Evolutionary conservation across 1,140 invertebrate genomes (phyloP).

Genomic region (Oscheius sp.): DNA sequence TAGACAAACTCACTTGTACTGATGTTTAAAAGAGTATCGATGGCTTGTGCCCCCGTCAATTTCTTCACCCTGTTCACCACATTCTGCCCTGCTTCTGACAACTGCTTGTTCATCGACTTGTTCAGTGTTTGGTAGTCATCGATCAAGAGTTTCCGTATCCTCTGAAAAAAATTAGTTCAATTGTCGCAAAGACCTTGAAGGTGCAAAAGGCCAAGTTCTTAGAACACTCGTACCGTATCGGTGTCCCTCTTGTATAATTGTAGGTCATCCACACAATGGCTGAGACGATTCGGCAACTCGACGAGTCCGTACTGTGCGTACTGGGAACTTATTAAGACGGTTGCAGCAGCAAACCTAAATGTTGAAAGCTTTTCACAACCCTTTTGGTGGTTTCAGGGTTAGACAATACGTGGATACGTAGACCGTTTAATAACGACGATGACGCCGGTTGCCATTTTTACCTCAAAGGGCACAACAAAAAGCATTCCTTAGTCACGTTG

Average conservation of each 20-base stretch:
- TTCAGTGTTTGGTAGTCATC: slow-evolving; percentile 42
- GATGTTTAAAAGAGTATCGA: slow-evolving; percentile 37
- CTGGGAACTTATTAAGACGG: slow-evolving; percentile 55
- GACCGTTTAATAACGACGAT: too few relatives aligned
- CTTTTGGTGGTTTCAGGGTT: too few relatives aligned
- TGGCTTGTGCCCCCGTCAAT: slow-evolving; percentile 38
- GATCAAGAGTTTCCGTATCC: slow-evolving; percentile 42
- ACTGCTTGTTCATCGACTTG: slow-evolving; percentile 23
- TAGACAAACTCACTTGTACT: slow-evolving; percentile 27
- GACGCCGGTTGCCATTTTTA: too few relatives aligned
- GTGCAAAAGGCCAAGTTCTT: too few relatives aligned
- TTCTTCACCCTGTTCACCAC: slow-evolving; percentile 44
- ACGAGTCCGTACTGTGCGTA: slow-evolving; percentile 56
- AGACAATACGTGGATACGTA: too few relatives aligned
- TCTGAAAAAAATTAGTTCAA: slow-evolving; percentile 11
- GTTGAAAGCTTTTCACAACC: too few relatives aligned
- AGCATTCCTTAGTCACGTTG: too few relatives aligned
- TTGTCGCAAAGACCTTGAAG: background rate
- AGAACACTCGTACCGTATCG: slow-evolving; percentile 43
- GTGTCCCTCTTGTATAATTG: slow-evolving; percentile 56
- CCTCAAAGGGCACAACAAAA: too few relatives aligned
- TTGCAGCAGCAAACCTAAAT: slow-evolving; percentile 53
- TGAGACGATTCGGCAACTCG: slow-evolving; percentile 51
- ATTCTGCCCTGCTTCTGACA: slow-evolving; percentile 32
- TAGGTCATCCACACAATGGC: slow-evolving; percentile 55